Evolutionary conservation across 2,113 vertebrate genomes (phyloP), one percentile per base, ranked within the genome.

Genomic region (Hemicordylus capensis): DNA sequence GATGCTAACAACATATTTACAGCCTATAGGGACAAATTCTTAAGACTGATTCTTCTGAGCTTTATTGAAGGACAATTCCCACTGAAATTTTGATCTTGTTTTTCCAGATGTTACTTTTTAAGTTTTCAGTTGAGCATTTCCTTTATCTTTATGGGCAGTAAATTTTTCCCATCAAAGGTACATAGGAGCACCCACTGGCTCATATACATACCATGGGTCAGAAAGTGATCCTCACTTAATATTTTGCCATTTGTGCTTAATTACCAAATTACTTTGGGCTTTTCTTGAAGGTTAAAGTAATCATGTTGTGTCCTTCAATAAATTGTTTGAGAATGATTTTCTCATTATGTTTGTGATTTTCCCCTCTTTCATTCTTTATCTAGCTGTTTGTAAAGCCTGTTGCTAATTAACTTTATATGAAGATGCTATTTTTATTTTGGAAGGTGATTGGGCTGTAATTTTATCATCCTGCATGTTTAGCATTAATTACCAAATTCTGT

Each of bases 231-330:
- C 17, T 83, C 59, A 5, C 81, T 28, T 78, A 85, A 17, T 0
- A 0, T 4, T 7, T 81, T 28, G 37, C 84, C 86, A 24, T 14
- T 85, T 15, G 26, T 44, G 44, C 58, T 81, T 93, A 88, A 26
- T 44, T 24, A 44, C 46, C 26, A 72, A 80, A 87, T 85, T 69
- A 61, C 76, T 67, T 56, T 31, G 37, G 12, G 1, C 6, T 81
- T 89, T 85, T 84, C 69, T 85, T 92, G 89, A 59, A 88, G 11
- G 2, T 85, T 64, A 84, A 89, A 61, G 19, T 58, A 83, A 83
- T 88, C 67, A 42, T 42, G 34, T 1, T 76, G 28, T 72, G 72
- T 83, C 4, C 1, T 79, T 80, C 85, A 84, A 80, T 80, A 87
- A 31, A 1, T 46, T 89, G 58, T 56, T 84, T 67, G 44, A 56